phyloP scores from a whole-genome alignment of 2,113 vertebrate genomes.

The Tachysurus fulvidraco region DNA sequence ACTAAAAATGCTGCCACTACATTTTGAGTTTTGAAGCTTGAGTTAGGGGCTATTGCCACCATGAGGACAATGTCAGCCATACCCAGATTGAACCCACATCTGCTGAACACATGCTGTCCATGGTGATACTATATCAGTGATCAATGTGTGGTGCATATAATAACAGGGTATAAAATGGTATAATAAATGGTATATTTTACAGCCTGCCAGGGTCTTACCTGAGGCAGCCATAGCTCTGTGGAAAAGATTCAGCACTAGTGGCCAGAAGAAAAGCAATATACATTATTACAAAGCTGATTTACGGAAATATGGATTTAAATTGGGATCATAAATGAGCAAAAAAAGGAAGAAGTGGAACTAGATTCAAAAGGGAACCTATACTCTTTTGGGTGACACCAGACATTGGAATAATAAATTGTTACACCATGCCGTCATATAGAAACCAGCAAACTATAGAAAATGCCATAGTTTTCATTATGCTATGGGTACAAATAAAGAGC shows the following conservation, averaged over 20 bases:
- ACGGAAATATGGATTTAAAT: background rate
- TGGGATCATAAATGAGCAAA: background rate
- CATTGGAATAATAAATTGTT: background rate
- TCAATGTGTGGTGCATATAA: background rate
- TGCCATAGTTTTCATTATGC: background rate
- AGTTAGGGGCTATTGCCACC: constrained; percentile 21
- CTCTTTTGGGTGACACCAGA: background rate
- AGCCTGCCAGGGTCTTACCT: background rate
- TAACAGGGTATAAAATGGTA: too few relatives aligned
- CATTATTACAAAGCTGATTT: background rate
- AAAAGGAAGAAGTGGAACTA: background rate
- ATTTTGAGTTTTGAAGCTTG: background rate
- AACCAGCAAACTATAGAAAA: background rate
- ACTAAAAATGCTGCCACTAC: background rate
- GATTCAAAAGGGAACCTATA: background rate
- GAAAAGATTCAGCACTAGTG: background rate
- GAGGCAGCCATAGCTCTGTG: background rate
- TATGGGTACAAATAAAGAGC: background rate
- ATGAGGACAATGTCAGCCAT: constrained; percentile 13
- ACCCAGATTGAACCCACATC: background rate
- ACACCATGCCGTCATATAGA: background rate
- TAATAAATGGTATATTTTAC: background rate
- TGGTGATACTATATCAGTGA: constrained; percentile 3
- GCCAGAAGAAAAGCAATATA: background rate
- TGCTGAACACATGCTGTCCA: background rate